Evolutionary conservation across 2,113 vertebrate genomes (phyloP).

Genomic region (Crotalus horridus): DNA sequence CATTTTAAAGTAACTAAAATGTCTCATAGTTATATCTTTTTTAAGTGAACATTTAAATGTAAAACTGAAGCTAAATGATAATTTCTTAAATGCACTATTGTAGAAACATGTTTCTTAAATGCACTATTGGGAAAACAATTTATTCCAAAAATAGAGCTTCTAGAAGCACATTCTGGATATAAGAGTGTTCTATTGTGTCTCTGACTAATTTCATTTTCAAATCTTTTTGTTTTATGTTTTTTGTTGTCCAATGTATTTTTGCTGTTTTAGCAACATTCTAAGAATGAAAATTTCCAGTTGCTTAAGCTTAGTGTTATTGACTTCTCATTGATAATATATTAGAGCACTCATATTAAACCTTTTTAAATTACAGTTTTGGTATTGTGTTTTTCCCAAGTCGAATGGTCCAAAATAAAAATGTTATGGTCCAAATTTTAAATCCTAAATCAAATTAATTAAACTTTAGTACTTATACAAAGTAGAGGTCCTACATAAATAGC

Average conservation of each 20-base stretch:
- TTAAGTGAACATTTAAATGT: constrained; percentile 46
- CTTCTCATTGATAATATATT: constrained; percentile 21
- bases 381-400: constrained; percentile 9
- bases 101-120: constrained; percentile 41
- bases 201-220: constrained; percentile 43
- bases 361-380: not conserved
- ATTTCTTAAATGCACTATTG: constrained; percentile 37
- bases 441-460: not conserved
- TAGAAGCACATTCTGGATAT: constrained; percentile 30
- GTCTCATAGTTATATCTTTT: constrained; percentile 41
- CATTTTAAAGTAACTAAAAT: constrained; percentile 54
- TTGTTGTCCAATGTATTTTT: constrained; percentile 18
- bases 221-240: not conserved
- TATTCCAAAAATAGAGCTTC: constrained; percentile 40
- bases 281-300: constrained; percentile 42
- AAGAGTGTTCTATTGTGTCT: constrained; percentile 23
- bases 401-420: not conserved
- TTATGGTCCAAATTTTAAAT: not conserved
- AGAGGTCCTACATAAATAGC: not conserved
- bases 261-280: constrained; percentile 42
- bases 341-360: not conserved
- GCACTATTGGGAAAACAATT: constrained; percentile 9
- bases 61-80: constrained; percentile 16
- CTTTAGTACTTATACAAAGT: not conserved
- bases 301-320: constrained; percentile 39